Percentiles rank a stretch among this genome's conserved stretches.
Evolutionary conservation across 2,888 invertebrate species (phyloP).

Genomic region (Acleris holmiana): DNA sequence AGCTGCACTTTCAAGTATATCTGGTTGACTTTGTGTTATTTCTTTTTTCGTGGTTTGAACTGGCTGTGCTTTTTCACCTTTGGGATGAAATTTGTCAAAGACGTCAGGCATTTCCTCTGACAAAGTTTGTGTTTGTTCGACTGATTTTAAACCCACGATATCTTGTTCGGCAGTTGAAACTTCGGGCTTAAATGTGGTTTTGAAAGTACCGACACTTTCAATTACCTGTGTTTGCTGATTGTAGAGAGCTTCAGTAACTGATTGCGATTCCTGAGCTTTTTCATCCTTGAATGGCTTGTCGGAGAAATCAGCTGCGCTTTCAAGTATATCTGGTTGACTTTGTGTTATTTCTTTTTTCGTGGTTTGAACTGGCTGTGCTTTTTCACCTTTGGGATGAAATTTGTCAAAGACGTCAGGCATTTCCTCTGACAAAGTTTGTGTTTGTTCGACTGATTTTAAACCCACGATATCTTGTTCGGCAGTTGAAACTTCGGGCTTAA

Average conservation of each 20-base stretch:
- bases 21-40: conserved; percentile 44
- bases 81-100: not conserved
- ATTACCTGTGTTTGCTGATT: conserved; percentile 52
- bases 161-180: conserved; percentile 43
- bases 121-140: conserved; percentile 49
- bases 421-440: conserved; percentile 48
- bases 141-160: conserved; percentile 44
- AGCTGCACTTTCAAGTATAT: conserved; percentile 55
- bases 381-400: conserved; percentile 51
- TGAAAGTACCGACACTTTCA: conserved; percentile 43
- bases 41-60: not conserved
- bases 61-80: not conserved
- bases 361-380: conserved; percentile 47
- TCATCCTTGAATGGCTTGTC: conserved; percentile 46
- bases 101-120: conserved; percentile 43
- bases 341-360: conserved; percentile 54
- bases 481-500: conserved; percentile 35
- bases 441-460: conserved; percentile 46
- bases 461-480: conserved; percentile 44
- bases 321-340: conserved; percentile 32
- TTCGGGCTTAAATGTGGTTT: conserved; percentile 36
- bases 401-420: conserved; percentile 40
- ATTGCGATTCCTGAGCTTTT: conserved; percentile 47
- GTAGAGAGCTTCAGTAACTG: conserved; percentile 49
- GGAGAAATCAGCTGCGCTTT: not conserved